A percentile compares a stretch with the other conserved stretches of the same genome.
phyloP scores from a whole-genome alignment of 2,888 invertebrate species.

The Tupiocoris notatus region DNA sequence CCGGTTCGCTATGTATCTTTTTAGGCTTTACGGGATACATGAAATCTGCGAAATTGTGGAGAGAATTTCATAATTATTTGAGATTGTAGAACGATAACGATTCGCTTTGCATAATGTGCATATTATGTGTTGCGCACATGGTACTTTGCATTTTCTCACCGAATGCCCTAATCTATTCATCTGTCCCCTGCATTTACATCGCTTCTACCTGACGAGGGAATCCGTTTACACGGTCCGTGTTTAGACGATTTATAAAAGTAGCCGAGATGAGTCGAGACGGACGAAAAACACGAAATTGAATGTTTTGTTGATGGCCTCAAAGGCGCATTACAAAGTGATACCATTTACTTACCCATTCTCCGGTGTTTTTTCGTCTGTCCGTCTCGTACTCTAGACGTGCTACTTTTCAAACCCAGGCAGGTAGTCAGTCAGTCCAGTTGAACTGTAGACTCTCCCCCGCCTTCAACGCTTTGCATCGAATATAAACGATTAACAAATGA shows the following conservation, averaged over 20 bases:
- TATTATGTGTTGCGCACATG: no score
- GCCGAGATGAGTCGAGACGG: not conserved
- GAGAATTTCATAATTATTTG: no score
- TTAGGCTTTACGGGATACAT: no score
- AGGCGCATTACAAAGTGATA: constrained; percentile 1
- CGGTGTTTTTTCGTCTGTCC: not conserved
- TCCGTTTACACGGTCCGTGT: not conserved
- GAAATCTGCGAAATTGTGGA: no score
- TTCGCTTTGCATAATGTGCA: no score
- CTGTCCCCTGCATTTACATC: not conserved
- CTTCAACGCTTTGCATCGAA: not conserved
- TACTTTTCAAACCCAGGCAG: not conserved
- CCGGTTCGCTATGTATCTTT: no score
- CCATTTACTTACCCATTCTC: not conserved
- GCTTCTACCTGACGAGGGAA: not conserved
- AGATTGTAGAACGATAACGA: no score
- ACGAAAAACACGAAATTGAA: constrained; percentile 13
- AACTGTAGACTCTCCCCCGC: constrained; percentile 4
- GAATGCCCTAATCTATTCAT: not conserved
- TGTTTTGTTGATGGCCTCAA: not conserved
- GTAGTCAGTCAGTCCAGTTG: not conserved
- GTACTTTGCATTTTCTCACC: no score
- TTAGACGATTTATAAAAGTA: not conserved
- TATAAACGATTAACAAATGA: not conserved
- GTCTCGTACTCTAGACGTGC: not conserved